phyloP scores from a whole-genome alignment of 2,797 vertebrate species.

The Labroides dimidiatus region DNA sequence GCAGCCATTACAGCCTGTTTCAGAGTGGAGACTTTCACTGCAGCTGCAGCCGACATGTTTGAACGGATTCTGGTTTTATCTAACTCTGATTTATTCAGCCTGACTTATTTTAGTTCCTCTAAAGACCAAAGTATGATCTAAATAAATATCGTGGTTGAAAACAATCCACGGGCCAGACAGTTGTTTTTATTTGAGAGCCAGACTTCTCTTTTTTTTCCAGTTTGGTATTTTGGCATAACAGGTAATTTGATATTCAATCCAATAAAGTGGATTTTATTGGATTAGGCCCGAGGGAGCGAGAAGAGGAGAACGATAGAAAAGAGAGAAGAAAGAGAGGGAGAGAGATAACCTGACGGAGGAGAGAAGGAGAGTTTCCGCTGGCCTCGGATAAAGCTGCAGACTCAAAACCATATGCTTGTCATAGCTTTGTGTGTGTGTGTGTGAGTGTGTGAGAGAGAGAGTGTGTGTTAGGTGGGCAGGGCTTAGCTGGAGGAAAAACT shows the following conservation, averaged over 20 bases:
- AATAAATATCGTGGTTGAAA: slow-evolving; percentile 6
- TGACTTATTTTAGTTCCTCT: neutral
- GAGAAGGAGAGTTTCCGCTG: slow-evolving; percentile 73
- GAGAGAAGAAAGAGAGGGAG: slow-evolving; percentile 9
- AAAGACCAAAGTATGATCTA: neutral
- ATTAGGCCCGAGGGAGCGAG: slow-evolving; percentile 37
- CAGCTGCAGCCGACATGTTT: neutral
- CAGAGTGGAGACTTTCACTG: neutral
- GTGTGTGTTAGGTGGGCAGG: slow-evolving; percentile 75
- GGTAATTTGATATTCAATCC: slow-evolving; percentile 35
- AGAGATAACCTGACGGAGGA: slow-evolving; percentile 45
- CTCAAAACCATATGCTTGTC: slow-evolving; percentile 78
- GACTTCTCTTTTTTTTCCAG: neutral
- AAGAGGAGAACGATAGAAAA: slow-evolving; percentile 35
- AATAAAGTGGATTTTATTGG: slow-evolving; percentile 47
- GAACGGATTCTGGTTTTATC: neutral
- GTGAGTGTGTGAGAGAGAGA: slow-evolving; percentile 39
- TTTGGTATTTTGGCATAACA: slow-evolving; percentile 37
- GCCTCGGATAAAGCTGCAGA: slow-evolving; percentile 67
- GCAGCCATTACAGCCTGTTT: neutral
- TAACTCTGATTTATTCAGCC: slow-evolving; percentile 7
- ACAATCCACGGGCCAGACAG: neutral
- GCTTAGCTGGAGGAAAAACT: slow-evolving; percentile 79
- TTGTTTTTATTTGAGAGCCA: slow-evolving; percentile 4
- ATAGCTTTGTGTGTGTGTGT: slow-evolving; percentile 59